phyloP scores from a whole-genome alignment of 2,113 vertebrate genomes.

The Odocoileus hemionus region DNA sequence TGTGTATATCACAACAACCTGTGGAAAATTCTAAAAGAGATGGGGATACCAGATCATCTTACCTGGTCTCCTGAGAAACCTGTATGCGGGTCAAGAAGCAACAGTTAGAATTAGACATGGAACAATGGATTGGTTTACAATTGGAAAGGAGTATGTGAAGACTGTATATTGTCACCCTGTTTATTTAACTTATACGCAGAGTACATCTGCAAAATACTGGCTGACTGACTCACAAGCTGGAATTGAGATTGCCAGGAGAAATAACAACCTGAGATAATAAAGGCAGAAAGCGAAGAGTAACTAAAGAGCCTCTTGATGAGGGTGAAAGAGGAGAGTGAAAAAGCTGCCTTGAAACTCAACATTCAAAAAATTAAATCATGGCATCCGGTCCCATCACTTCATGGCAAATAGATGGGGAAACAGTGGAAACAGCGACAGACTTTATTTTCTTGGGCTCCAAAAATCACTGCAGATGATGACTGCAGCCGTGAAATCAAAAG shows the following conservation, averaged over 20 bases:
- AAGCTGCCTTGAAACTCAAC: not conserved
- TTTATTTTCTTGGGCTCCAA: not conserved
- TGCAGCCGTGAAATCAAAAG: not conserved
- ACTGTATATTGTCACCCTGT: not conserved
- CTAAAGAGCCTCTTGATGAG: not conserved
- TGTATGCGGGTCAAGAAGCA: not conserved
- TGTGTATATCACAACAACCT: not conserved
- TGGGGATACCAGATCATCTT: not conserved
- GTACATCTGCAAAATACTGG: not conserved
- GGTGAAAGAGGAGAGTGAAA: not conserved
- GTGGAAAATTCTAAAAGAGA: not conserved
- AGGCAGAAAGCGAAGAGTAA: not conserved
- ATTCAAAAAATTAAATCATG: not conserved
- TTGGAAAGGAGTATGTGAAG: not conserved
- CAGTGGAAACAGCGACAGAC: not conserved
- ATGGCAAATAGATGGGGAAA: not conserved
- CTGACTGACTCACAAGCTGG: not conserved
- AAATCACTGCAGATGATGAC: not conserved
- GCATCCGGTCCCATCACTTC: not conserved
- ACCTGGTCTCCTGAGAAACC: not conserved
- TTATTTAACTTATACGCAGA: not conserved
- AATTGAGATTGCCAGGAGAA: not conserved
- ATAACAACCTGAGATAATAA: not conserved
- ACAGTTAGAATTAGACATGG: not conserved
- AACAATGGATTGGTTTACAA: not conserved